Evolutionary conservation across 2,888 invertebrate species (phyloP), one percentile per base, ranked within the genome.

Genomic region (Acanthoscelides obtectus): DNA sequence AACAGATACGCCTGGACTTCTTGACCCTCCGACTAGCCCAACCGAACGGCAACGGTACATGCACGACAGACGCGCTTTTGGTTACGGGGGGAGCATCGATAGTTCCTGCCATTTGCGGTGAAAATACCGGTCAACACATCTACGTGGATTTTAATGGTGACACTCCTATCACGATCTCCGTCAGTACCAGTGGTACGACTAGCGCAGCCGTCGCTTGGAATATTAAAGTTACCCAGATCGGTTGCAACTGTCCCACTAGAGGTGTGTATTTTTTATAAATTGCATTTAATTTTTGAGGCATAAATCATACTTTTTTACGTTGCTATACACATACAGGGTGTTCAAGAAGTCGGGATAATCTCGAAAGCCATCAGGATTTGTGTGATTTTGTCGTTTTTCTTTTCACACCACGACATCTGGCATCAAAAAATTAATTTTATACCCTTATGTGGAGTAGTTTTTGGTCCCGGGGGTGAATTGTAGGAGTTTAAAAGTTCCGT

Each of bases 31-130:
- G 89, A 68, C 82, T 94, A 20, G 89, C 92, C 0, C 93, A 93
- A 74, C 93, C 95, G 0, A 88, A 91, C 77, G 90, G 90, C 0
- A 90, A 91, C 82, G 94, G 95, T 1, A 85, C 86, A 67, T 95
- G 95, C 80, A 83, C 84, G 20, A 90, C 89, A 0, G 95, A 95
- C 83, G 89, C 90, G 0, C 84, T 95, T 69, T 88, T 90, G 1
- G 87, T 94, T 27, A 88, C 90, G 0, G 93, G 93, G 0, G 92
- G 91, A 0, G 90, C 91, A 71, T 90, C 91, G 0, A 83, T 86
- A 5, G 90, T 93, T 3, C 94, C 93, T 0, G 91, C 93, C 0
- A 88, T 95, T 70, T 95, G 95, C 81, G 95, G 95, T 0, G 93
- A 93, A 81, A 93, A 94, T 83, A 89, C 90, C 0, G 94, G 93